Evolutionary conservation across 1,140 invertebrate species (phyloP).

Genomic region (Plectrocnemia conspersa): DNA sequence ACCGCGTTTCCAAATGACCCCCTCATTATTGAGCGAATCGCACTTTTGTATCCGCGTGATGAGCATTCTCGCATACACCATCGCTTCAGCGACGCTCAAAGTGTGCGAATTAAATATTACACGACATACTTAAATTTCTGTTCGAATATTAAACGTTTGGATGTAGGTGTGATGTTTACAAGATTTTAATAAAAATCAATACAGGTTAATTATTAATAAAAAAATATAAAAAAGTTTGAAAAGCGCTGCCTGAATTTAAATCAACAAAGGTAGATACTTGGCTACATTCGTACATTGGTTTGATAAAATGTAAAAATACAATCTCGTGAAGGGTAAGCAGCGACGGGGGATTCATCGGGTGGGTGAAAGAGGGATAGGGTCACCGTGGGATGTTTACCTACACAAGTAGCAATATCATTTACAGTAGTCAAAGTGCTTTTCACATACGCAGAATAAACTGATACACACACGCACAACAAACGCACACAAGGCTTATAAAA

Average conservation of each 20-base stretch:
- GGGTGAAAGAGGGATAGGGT: constrained; percentile 2
- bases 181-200: too few species aligned
- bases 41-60: constrained; percentile 14
- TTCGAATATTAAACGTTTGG: too few species aligned
- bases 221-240: too few species aligned
- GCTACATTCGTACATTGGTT: constrained; percentile 34
- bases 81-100: constrained; percentile 1
- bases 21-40: constrained; percentile 30
- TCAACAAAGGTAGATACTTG: constrained; percentile 27
- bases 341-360: constrained; percentile 6
- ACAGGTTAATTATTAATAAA: too few species aligned
- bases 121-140: not conserved
- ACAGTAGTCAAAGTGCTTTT: constrained; percentile 20
- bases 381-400: constrained; percentile 25
- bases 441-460: not conserved
- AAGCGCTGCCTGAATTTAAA: constrained; percentile 12
- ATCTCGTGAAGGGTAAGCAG: constrained; percentile 19
- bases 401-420: constrained; percentile 17
- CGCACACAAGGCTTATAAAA: too few species aligned
- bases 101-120: not conserved
- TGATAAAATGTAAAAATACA: constrained; percentile 35
- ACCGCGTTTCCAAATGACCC: constrained; percentile 27
- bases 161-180: too few species aligned
- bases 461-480: not conserved
- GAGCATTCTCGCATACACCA: constrained; percentile 19